These are phyloP conservation scores for Zaprionus africanus DNA, from an alignment of 1,140 invertebrate species.

Conservation along the genomic window DNA sequence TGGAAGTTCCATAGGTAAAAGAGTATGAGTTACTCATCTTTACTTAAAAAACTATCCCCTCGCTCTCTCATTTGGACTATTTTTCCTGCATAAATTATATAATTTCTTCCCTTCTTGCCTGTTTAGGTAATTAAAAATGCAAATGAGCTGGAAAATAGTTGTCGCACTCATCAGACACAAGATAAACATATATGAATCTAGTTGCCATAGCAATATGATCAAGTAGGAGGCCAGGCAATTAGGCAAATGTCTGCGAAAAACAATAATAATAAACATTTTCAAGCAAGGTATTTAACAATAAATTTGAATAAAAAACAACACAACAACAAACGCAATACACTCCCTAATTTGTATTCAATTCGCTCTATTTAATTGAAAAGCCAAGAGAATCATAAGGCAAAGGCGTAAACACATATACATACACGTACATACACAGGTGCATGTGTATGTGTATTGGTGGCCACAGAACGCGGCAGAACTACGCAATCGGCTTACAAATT, in stretches of 20 bases:
- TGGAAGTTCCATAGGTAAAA: no score
- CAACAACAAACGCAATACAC: background rate
- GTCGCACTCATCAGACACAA: conserved; percentile 16
- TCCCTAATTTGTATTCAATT: conserved; percentile 3
- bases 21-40: no score
- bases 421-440: background rate
- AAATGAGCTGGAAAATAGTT: conserved; percentile 47
- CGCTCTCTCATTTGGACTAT: no score
- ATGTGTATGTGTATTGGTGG: background rate
- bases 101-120: conserved; percentile 1
- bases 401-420: no score
- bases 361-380: conserved; percentile 6
- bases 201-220: conserved; percentile 6
- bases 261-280: background rate
- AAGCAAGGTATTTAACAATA: conserved; percentile 6
- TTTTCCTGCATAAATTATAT: conserved; percentile 11
- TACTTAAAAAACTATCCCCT: no score
- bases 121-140: conserved; percentile 62
- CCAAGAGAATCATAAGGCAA: conserved; percentile 1
- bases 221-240: background rate
- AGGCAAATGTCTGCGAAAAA: background rate
- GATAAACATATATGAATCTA: conserved; percentile 29
- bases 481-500: conserved; percentile 27
- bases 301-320: background rate
- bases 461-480: conserved; percentile 5